phyloP scores from a whole-genome alignment of 2,888 invertebrate species.

The Ophraella communa region DNA sequence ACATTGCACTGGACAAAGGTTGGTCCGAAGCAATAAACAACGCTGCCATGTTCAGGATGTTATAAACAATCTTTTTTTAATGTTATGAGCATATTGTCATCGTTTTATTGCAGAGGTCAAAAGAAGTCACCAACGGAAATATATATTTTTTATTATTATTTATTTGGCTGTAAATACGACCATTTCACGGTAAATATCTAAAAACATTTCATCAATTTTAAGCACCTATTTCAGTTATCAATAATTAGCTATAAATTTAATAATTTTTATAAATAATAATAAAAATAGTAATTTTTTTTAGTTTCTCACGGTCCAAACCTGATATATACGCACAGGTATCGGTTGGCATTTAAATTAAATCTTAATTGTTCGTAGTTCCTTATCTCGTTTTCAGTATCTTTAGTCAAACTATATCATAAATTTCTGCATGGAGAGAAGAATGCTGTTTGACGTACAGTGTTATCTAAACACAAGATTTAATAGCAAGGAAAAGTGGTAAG shows the following conservation, averaged over 20 bases:
- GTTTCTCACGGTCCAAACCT: neutral
- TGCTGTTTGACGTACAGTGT: conserved; percentile 16
- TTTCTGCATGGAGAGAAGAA: conserved; percentile 18
- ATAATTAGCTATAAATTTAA: neutral
- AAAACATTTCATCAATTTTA: too few species aligned
- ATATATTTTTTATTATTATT: neutral
- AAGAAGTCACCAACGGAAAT: neutral
- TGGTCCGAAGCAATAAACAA: neutral
- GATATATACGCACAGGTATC: too few species aligned
- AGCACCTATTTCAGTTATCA: too few species aligned
- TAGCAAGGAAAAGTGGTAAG: conserved; percentile 1
- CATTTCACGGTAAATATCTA: neutral
- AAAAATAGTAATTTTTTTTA: neutral
- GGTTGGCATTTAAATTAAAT: conserved; percentile 33
- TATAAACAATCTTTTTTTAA: neutral
- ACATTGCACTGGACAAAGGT: conserved; percentile 1
- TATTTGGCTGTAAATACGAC: neutral
- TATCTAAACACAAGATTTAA: conserved; percentile 20
- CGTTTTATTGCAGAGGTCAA: neutral
- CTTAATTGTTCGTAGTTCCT: conserved; percentile 28
- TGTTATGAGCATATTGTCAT: neutral
- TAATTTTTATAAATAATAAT: neutral
- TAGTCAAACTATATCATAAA: conserved; percentile 22
- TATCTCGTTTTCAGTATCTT: conserved; percentile 32
- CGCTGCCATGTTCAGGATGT: neutral